phyloP scores from a whole-genome alignment of 2,113 vertebrate species.

The Alligator mississippiensis region DNA sequence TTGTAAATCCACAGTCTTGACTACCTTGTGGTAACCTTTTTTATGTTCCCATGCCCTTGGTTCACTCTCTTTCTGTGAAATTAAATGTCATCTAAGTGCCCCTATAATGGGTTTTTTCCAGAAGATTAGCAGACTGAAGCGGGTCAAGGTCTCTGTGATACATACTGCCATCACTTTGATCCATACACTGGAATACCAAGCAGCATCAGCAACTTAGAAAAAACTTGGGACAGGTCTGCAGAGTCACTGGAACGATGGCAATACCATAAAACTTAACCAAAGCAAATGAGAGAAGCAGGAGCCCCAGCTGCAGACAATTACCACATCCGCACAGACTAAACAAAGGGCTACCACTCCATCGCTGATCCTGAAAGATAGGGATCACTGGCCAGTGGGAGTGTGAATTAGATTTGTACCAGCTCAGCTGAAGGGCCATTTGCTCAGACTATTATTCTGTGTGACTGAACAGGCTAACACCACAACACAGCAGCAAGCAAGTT shows the following conservation, averaged over 20 bases:
- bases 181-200: fast-evolving
- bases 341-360: slow-evolving; percentile 35
- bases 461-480: neutral
- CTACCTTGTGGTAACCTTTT: no score
- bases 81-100: neutral
- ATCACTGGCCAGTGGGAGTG: neutral
- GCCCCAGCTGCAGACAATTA: slow-evolving; percentile 65
- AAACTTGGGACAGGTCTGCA: neutral
- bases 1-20: no score
- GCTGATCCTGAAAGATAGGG: slow-evolving; percentile 8
- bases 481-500: neutral
- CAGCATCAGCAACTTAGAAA: fast-evolving
- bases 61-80: neutral
- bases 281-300: neutral
- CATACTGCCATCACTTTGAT: no score
- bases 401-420: slow-evolving; percentile 19
- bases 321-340: slow-evolving; percentile 65
- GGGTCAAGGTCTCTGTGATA: fast-evolving
- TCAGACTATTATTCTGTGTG: neutral
- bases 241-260: fast-evolving
- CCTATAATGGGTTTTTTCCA: no score
- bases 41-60: neutral
- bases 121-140: no score
- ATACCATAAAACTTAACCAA: neutral
- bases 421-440: neutral